Conservation (phyloP, 2,113 vertebrate genomes). For the Hemiprocne comata region DNA sequence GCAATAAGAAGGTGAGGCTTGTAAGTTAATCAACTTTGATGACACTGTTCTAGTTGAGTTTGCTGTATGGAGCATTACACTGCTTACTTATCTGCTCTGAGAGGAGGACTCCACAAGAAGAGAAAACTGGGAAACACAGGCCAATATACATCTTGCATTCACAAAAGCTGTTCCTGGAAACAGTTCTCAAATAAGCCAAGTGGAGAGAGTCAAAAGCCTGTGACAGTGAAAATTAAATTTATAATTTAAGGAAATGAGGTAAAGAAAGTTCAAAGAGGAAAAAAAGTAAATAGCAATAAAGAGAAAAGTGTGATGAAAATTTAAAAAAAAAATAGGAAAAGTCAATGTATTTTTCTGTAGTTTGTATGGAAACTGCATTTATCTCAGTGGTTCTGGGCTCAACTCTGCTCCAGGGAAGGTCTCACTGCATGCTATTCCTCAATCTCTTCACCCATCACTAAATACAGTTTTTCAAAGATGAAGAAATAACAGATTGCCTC, state of each 20-base stretch:
- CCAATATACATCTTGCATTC: neutral
- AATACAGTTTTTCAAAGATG: constrained; percentile 24
- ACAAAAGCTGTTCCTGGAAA: neutral
- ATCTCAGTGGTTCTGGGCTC: neutral
- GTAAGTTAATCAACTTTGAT: neutral
- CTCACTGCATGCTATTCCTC: neutral
- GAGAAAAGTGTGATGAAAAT: neutral
- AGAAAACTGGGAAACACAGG: neutral
- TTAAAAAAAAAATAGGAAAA: neutral
- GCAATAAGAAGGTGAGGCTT: neutral
- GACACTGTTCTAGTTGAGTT: neutral
- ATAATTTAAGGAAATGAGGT: neutral
- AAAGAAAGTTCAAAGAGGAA: neutral
- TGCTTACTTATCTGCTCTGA: neutral
- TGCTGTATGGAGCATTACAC: neutral
- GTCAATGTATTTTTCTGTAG: neutral
- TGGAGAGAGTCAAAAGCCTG: neutral
- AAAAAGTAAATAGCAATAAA: neutral
- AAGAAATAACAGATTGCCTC: constrained; percentile 36
- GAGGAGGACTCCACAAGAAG: neutral
- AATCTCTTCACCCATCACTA: neutral
- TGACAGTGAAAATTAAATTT: neutral
- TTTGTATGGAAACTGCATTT: constrained; percentile 30
- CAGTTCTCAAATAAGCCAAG: neutral
- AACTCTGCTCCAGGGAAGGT: neutral